Conservation (phyloP, 37 sponge, comb jelly and placozoan species). For the Amphimedon queenslandica region DNA sequence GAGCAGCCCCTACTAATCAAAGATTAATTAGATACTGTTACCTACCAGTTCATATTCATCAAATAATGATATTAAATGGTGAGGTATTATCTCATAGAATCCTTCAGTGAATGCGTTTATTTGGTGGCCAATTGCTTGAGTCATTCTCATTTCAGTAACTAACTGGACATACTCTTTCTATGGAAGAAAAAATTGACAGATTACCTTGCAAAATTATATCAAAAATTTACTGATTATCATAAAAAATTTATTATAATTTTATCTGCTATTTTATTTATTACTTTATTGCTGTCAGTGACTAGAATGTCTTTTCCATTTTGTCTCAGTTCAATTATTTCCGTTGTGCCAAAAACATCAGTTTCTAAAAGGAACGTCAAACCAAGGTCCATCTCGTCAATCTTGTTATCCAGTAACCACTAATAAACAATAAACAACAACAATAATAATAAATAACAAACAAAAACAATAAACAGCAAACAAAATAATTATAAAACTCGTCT, state of each 20-base stretch:
- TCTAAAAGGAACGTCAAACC: slow-evolving; percentile 91
- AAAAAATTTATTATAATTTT: not conserved
- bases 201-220: no score
- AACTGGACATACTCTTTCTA: slow-evolving; percentile 92
- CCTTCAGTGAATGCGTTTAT: slow-evolving; percentile 88
- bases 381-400: slow-evolving; percentile 80
- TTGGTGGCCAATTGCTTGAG: slow-evolving; percentile 85
- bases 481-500: not conserved
- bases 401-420: slow-evolving; percentile 91
- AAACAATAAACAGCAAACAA: not conserved
- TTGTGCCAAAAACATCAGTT: slow-evolving; percentile 84
- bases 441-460: not conserved
- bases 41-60: slow-evolving; percentile 93
- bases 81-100: slow-evolving; percentile 90
- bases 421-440: not conserved
- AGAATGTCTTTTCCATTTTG: slow-evolving; percentile 59
- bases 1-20: not conserved
- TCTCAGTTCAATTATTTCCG: slow-evolving; percentile 70
- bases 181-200: not conserved
- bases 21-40: no score
- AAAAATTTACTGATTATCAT: not conserved
- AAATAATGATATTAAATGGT: slow-evolving; percentile 83
- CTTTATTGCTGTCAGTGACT: slow-evolving; percentile 90
- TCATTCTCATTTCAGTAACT: slow-evolving; percentile 91
- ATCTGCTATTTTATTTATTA: not conserved